Evolutionary conservation across 2,888 invertebrate species (phyloP).

Genomic region (Therioaphis trifolii): DNA sequence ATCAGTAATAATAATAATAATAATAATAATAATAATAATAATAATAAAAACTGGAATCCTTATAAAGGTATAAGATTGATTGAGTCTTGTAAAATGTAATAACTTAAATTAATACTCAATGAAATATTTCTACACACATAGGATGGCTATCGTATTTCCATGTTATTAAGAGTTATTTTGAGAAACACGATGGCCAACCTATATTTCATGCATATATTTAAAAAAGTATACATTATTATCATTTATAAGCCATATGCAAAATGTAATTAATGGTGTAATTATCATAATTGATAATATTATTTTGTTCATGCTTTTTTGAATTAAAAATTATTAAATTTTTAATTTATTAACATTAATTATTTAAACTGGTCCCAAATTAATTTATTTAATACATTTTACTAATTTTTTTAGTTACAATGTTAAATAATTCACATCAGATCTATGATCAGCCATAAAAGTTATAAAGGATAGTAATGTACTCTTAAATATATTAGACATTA

Average conservation of each 20-base stretch:
- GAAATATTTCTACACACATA: neutral
- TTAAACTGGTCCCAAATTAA: slow-evolving; percentile 56
- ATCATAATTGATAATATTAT: neutral
- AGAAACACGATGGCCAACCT: too few species aligned
- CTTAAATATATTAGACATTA: slow-evolving; percentile 48
- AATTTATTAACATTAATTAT: slow-evolving; percentile 31
- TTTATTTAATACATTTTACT: slow-evolving; percentile 49
- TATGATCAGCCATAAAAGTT: slow-evolving; percentile 33
- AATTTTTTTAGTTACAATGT: slow-evolving; percentile 32
- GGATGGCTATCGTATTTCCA: neutral
- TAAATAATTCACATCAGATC: slow-evolving; percentile 55
- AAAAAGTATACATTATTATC: slow-evolving; percentile 17
- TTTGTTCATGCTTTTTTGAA: neutral
- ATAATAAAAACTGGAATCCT: slow-evolving; percentile 38
- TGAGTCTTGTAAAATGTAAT: slow-evolving; percentile 41
- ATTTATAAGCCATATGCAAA: slow-evolving; percentile 18
- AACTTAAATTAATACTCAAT: slow-evolving; percentile 47
- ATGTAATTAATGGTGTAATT: slow-evolving; percentile 36
- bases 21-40: slow-evolving; percentile 12
- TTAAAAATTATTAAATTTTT: neutral
- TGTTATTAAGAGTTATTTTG: too few species aligned
- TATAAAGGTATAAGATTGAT: slow-evolving; percentile 9
- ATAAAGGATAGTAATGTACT: slow-evolving; percentile 48
- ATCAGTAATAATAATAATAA: slow-evolving; percentile 44
- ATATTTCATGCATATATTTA: slow-evolving; percentile 3